phyloP scores from a whole-genome alignment of 2,888 invertebrate genomes.

The Athripsodes cinereus region DNA sequence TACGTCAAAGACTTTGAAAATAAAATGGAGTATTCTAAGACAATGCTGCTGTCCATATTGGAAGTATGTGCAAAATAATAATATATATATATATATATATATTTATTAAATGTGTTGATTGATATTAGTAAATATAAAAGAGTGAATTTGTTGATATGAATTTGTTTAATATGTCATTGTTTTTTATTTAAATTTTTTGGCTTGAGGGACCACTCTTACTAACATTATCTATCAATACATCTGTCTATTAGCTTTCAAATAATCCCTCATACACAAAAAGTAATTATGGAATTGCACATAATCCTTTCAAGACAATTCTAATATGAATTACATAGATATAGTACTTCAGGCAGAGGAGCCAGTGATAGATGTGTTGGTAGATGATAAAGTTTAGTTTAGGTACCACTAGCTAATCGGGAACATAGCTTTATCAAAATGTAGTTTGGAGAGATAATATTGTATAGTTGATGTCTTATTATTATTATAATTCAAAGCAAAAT shows the following conservation, averaged over 20 bases:
- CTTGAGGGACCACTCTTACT: slow-evolving; percentile 29
- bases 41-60: too few species aligned
- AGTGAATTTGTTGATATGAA: too few species aligned
- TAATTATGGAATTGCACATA: too few species aligned
- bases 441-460: slow-evolving; percentile 28
- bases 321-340: too few species aligned
- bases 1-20: too few species aligned
- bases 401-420: slow-evolving; percentile 51
- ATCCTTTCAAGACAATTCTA: too few species aligned
- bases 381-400: slow-evolving; percentile 28
- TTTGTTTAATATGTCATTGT: slow-evolving; percentile 21
- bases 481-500: slow-evolving; percentile 12
- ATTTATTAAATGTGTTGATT: too few species aligned
- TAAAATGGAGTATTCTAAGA: too few species aligned
- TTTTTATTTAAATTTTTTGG: slow-evolving; percentile 24
- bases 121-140: too few species aligned
- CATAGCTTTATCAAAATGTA: slow-evolving; percentile 61
- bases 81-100: too few species aligned
- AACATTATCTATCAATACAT: slow-evolving; percentile 27
- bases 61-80: too few species aligned
- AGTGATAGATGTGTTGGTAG: slow-evolving; percentile 26
- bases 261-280: slow-evolving; percentile 12
- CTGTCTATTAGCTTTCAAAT: slow-evolving; percentile 21
- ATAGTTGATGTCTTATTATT: slow-evolving; percentile 21
- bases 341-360: too few species aligned